Base-by-base conservation (phyloP, 2,113 vertebrate genomes). In the Lates calcarifer region DNA sequence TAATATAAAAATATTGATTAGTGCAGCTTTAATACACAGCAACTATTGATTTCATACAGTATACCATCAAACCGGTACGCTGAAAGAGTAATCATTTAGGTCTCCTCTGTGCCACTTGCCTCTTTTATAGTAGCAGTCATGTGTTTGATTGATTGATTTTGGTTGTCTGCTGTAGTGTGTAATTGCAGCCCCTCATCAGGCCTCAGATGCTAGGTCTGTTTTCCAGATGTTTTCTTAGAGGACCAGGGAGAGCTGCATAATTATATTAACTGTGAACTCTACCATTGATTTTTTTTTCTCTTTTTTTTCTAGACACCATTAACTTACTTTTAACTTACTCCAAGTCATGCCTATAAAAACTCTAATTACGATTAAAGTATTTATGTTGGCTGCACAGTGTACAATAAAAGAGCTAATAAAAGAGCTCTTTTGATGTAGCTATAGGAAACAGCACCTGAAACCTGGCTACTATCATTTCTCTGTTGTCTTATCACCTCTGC, bases 211-310 rank as follows among this genome's bases (percentile, higher is more conserved):
- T 63, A 5, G 12, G 11, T 58, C 22, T 58, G 12, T 81, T 72
- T 75, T 80, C 80, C 85, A 81, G 85, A 79, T 79, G 78, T 81
- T 66, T 66, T 77, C 41, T 33, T 17, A 22, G 71, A 77, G 33
- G 37, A 74, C 33, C 10, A 3, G 64, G 26, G 29, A 69, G 39
- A 45, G 17, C 14, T 2, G 12, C 26, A 66, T 86, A 77, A 88
- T 85, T 58, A 28, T 76, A 80, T 82, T 68, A 80, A 71, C 68
- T 78, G 35, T 56, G n/a, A 71, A 57, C 60, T 72, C 28, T 47
- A 20, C 33, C 26, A 65, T 67, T 65, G 45, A 77, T 73, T 83
- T 73, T 31, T 10, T 12, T 24, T 43, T 29, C 17, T 57, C 20
- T 45, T 29, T 47, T 43, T 60, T 20, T 49, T 47, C 55, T 41